These are phyloP conservation scores for Herminia tarsipennalis DNA, from an alignment of 2,888 invertebrate genomes.

Conservation along the genomic window DNA sequence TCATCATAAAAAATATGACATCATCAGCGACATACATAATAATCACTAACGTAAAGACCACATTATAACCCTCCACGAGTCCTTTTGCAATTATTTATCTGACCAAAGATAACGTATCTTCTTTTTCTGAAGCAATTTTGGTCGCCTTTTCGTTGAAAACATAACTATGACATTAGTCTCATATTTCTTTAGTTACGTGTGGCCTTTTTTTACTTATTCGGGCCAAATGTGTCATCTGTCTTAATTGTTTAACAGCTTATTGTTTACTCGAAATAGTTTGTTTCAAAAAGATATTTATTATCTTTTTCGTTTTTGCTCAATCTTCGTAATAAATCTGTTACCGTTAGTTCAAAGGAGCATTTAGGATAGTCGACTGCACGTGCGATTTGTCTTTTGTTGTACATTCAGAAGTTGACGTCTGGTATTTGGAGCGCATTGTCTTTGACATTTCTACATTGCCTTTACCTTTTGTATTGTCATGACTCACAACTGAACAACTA, in stretches of 20 bases:
- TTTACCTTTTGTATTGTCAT: conserved; percentile 41
- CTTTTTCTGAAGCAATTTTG: conserved; percentile 7
- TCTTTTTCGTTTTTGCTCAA: conserved; percentile 29
- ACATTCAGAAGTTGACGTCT: conserved; percentile 43
- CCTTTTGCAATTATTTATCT: conserved; percentile 9
- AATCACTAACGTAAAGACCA: too few species aligned
- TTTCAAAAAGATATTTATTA: conserved; percentile 33
- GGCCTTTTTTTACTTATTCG: conserved; percentile 67
- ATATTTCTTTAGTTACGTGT: conserved; percentile 66
- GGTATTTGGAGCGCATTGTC: conserved; percentile 49
- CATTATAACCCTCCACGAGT: too few species aligned
- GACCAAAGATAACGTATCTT: conserved; percentile 3
- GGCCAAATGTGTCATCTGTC: conserved; percentile 64
- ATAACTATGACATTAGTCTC: conserved; percentile 63
- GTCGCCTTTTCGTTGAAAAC: conserved; percentile 44
- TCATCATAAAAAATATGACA: too few species aligned
- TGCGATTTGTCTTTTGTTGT: conserved; percentile 54
- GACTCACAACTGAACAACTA: conserved; percentile 33
- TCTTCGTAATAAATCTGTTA: conserved; percentile 35
- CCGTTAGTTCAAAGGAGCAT: conserved; percentile 41
- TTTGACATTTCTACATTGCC: conserved; percentile 49
- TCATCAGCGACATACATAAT: too few species aligned
- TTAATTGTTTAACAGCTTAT: conserved; percentile 75
- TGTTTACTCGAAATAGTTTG: conserved; percentile 50
- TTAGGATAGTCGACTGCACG: conserved; percentile 48